Percentiles rank a stretch among this genome's conserved stretches.
phyloP scores from a whole-genome alignment of 2,113 vertebrate species.

The Corythornis cristatus region DNA sequence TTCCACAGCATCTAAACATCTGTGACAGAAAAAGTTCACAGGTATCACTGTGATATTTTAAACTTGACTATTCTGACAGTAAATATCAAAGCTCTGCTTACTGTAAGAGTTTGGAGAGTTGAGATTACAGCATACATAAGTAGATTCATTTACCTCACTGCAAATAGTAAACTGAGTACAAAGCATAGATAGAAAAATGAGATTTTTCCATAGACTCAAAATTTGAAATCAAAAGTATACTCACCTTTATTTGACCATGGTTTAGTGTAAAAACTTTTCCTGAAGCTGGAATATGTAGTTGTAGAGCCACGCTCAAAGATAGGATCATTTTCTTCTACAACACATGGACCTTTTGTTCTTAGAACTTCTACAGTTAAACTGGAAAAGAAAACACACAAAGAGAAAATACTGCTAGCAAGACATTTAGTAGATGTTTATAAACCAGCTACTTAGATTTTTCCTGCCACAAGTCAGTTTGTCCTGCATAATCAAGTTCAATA shows the following conservation, averaged over 20 bases:
- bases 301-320: constrained; percentile 97
- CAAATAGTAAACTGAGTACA: neutral
- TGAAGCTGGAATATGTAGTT: constrained; percentile 97
- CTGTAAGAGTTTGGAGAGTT: neutral
- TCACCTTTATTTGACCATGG: constrained; percentile 94
- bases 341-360: constrained; percentile 88
- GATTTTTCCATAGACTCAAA: neutral
- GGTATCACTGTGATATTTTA: neutral
- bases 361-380: constrained; percentile 96
- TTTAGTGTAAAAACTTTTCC: constrained; percentile 88
- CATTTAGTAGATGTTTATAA: neutral
- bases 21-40: neutral
- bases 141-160: neutral
- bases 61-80: neutral
- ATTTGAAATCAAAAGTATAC: neutral
- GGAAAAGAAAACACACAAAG: constrained; percentile 27
- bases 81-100: neutral
- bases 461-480: neutral
- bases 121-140: neutral
- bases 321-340: constrained; percentile 89
- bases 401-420: neutral
- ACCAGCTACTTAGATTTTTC: neutral
- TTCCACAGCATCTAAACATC: neutral
- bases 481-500: neutral
- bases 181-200: neutral